These are phyloP conservation scores for Climacteris rufus DNA, from an alignment of 2,113 vertebrate species.

Conservation along the genomic window DNA sequence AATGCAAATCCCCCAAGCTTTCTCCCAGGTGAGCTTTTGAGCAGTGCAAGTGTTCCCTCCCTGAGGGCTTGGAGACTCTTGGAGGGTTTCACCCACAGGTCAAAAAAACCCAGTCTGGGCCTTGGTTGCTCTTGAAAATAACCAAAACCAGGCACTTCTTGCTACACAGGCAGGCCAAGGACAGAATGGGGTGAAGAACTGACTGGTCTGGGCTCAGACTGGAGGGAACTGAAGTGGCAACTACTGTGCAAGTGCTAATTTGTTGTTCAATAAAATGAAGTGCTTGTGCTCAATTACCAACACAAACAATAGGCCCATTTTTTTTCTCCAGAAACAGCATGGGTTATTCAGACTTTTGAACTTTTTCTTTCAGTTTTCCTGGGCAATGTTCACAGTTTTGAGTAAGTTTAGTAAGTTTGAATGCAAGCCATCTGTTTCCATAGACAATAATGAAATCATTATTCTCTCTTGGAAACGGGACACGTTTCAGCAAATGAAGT, in stretches of 20 bases:
- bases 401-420: constrained; percentile 49
- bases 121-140: background rate
- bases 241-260: constrained; percentile 55
- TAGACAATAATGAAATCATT: constrained; percentile 69
- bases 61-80: background rate
- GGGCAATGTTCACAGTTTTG: constrained; percentile 39
- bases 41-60: too few species aligned
- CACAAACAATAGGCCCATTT: constrained; percentile 41
- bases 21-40: accelerated
- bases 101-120: background rate
- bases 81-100: background rate
- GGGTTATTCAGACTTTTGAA: constrained; percentile 37
- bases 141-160: background rate
- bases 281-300: constrained; percentile 50
- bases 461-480: constrained; percentile 58
- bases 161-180: background rate
- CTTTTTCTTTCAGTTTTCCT: constrained; percentile 53
- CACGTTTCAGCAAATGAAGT: constrained; percentile 20
- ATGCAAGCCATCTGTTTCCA: constrained; percentile 57
- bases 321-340: constrained; percentile 16
- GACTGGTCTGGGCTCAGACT: background rate
- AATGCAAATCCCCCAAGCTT: background rate
- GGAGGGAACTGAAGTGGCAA: background rate
- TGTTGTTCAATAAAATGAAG: constrained; percentile 45
- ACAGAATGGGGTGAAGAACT: background rate